phyloP scores from a whole-genome alignment of 2,113 vertebrate genomes.

The Fulica atra region DNA sequence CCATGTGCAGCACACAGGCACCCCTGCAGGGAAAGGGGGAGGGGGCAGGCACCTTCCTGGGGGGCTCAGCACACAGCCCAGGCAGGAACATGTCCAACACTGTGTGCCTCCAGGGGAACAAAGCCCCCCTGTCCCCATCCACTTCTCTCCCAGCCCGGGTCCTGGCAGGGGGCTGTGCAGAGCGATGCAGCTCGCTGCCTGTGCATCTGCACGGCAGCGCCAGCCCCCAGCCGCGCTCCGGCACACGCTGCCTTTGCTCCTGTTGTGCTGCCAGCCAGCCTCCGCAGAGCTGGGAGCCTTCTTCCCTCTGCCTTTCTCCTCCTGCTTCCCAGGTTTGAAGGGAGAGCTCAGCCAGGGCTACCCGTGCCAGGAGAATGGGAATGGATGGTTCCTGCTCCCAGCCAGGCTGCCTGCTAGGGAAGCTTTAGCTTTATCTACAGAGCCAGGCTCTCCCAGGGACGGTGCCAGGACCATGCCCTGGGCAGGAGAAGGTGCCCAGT shows the following conservation, averaged over 20 bases:
- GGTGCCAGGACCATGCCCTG: neutral
- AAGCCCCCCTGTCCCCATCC: neutral
- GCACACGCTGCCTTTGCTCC: neutral
- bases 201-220: rapidly evolving
- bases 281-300: neutral
- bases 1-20: neutral
- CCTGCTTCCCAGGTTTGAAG: neutral
- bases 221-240: rapidly evolving
- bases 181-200: neutral
- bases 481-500: neutral
- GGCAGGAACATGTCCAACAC: neutral
- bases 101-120: neutral
- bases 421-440: neutral
- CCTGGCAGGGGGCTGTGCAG: neutral
- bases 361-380: neutral
- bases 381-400: neutral
- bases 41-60: neutral
- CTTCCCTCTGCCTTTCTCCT: neutral
- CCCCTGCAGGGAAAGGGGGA: neutral
- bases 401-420: neutral
- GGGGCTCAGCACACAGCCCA: neutral
- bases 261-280: neutral
- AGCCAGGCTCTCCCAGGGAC: neutral
- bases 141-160: neutral
- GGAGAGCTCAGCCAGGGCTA: neutral